Evolutionary conservation across 2,888 invertebrate genomes (phyloP), one percentile per base, ranked within the genome.

Genomic region (Oasisia sp.): DNA sequence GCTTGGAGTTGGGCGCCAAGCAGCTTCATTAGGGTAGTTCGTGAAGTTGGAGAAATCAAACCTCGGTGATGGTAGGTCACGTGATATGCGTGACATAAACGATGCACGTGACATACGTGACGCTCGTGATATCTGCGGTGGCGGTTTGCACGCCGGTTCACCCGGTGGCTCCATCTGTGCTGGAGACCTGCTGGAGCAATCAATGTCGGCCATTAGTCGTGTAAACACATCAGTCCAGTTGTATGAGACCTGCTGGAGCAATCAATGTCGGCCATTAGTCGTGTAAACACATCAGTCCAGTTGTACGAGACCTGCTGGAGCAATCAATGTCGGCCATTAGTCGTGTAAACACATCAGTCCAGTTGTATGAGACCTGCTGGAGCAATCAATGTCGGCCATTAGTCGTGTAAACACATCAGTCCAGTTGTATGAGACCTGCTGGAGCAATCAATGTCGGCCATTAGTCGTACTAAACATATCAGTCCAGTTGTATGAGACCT

Each of bases 11-110:
- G 74, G 74, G 74, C 27, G 74, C 74, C 74, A 74, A 19, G 74
- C 19, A 19, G 74, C 74, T 7, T 74, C 27, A 27, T 19, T n/a
- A 19, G 74, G 74, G 74, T 74, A 74, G 74, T 74, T 74, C 27
- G 74, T 74, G 74, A 74, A 74, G n/a, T 74, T 74, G 74, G 74
- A 74, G 74, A 74, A 74, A 27, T 74, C 74, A 74, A 74, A 74
- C 74, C n/a, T 74, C 27, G 74, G 74, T n/a, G n/a, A 74, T n/a
- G 14, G 74, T 74, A 27, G 27, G 74, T 27, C 74, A 74, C 27
- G 74, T 74, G 74, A 74, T 27, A 27, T 19, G n/a, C 74, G 74
- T 74, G 74, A 74, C 27, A 74, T 19, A 27, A 74, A 74, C 19
- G 74, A 74, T 27, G 27, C 19, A 74, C 74, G 74, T 74, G 74